Percentiles rank a stretch among this genome's conserved stretches.
These are phyloP conservation scores for Alectura lathami DNA, from an alignment of 2,113 vertebrate species.

Conservation along the genomic window DNA sequence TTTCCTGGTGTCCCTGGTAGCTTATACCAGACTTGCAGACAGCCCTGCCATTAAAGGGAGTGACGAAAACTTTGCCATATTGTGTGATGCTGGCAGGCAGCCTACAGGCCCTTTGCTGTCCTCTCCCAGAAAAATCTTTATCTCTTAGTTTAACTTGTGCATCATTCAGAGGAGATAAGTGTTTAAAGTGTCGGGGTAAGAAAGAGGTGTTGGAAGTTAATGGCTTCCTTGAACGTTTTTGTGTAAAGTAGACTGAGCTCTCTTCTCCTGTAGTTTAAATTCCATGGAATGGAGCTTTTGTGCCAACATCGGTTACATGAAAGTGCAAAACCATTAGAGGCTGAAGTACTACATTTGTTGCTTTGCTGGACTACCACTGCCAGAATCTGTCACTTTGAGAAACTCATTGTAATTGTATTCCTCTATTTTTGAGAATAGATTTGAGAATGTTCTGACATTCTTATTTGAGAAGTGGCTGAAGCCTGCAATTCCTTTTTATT, in stretches of 20 bases:
- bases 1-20: neutral
- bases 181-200: neutral
- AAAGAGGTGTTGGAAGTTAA: neutral
- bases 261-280: neutral
- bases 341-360: neutral
- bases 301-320: neutral
- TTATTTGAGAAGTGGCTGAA: neutral
- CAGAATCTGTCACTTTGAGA: neutral
- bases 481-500: neutral
- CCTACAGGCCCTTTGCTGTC: neutral
- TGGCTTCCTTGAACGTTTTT: neutral
- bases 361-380: neutral
- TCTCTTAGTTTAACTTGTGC: neutral
- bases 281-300: neutral
- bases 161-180: neutral
- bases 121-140: neutral
- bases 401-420: neutral
- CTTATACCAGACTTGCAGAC: neutral
- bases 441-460: neutral
- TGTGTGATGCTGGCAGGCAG: neutral
- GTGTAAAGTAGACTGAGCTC: neutral
- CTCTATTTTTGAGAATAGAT: no score
- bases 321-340: neutral
- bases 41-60: neutral
- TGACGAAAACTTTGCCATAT: neutral